phyloP scores from a whole-genome alignment of 53 echinoderm and acorn worm genomes.

The Henricia sp. region DNA sequence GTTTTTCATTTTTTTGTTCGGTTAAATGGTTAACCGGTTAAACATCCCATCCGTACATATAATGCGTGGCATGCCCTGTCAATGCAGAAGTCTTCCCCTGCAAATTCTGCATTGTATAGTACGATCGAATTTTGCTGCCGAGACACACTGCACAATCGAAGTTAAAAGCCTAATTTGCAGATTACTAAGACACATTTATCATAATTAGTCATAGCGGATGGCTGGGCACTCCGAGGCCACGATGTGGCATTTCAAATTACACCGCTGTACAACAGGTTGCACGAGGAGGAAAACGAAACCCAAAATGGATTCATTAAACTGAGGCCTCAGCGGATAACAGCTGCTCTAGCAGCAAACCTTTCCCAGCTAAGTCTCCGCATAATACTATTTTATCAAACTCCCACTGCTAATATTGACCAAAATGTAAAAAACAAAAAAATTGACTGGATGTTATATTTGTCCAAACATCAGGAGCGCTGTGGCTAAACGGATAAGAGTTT shows the following conservation, averaged over 20 bases:
- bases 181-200: background rate
- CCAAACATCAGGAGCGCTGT: background rate
- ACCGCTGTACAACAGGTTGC: conserved; percentile 27
- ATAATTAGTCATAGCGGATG: background rate
- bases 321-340: background rate
- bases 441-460: conserved; percentile 2
- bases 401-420: background rate
- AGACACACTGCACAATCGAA: background rate
- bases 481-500: background rate
- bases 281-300: background rate
- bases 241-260: conserved; percentile 3
- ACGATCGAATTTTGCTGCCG: too few relatives aligned
- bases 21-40: too few relatives aligned
- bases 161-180: background rate
- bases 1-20: too few relatives aligned
- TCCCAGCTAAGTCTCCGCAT: conserved; percentile 10
- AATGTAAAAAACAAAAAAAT: too few relatives aligned
- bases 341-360: conserved; percentile 3
- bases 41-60: too few relatives aligned
- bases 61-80: too few relatives aligned
- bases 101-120: too few relatives aligned
- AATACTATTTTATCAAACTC: conserved; percentile 11
- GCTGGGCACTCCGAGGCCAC: background rate
- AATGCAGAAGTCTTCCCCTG: too few relatives aligned
- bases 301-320: background rate